Conservation (phyloP, 2,888 invertebrate genomes). For the Meteorus colon region DNA sequence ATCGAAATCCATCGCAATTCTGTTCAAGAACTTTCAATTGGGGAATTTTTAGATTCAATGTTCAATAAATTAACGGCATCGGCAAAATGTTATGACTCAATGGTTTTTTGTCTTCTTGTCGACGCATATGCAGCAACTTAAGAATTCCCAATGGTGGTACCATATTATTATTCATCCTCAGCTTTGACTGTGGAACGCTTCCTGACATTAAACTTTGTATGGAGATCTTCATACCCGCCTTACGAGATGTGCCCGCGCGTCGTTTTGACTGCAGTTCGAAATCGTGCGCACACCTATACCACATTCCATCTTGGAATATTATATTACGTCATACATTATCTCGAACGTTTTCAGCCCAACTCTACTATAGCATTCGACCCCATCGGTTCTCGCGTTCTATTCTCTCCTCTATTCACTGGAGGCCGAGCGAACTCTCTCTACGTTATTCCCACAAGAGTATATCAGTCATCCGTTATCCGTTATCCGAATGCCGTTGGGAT, state of each 20-base stretch:
- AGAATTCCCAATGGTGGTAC: slow-evolving; percentile 59
- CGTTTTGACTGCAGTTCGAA: not conserved
- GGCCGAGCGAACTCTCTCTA: slow-evolving; percentile 28
- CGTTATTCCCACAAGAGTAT: slow-evolving; percentile 45
- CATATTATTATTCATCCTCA: slow-evolving; percentile 66
- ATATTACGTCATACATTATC: slow-evolving; percentile 66
- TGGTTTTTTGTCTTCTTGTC: slow-evolving; percentile 36
- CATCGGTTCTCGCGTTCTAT: slow-evolving; percentile 33
- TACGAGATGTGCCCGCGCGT: slow-evolving; percentile 44
- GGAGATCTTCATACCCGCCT: slow-evolving; percentile 51
- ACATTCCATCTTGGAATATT: slow-evolving; percentile 66
- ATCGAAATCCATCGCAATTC: too few species aligned
- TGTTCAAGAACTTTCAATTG: too few species aligned
- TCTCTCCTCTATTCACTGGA: slow-evolving; percentile 39
- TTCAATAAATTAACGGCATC: too few species aligned
- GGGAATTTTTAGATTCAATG: too few species aligned
- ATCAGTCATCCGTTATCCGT: slow-evolving; percentile 48
- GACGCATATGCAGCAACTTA: slow-evolving; percentile 38
- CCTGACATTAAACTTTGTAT: slow-evolving; percentile 61
- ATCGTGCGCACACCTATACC: slow-evolving; percentile 45
- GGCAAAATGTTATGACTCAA: slow-evolving; percentile 19
- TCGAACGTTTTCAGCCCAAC: not conserved
- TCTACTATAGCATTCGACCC: slow-evolving; percentile 32
- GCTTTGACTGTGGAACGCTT: slow-evolving; percentile 58
- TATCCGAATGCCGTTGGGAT: slow-evolving; percentile 38